Conservation (phyloP, 2,888 invertebrate species). For the Caenorhabditis sp. region DNA sequence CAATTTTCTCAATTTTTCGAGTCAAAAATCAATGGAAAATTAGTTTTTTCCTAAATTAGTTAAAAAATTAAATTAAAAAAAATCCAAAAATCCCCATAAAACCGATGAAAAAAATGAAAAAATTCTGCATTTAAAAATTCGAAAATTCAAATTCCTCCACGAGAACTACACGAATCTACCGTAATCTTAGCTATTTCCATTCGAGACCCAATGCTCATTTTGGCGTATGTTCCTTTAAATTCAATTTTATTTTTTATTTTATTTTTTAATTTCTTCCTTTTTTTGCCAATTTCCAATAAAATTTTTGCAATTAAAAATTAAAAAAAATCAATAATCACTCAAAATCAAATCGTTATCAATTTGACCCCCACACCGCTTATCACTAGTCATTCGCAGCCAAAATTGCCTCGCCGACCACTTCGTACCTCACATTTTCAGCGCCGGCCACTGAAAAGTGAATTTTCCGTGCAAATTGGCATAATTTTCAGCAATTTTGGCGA, state of each 20-base stretch:
- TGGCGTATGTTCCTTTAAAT: constrained; percentile 2
- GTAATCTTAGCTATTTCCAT: constrained; percentile 2
- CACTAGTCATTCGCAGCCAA: constrained; percentile 23
- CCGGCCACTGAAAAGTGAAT: constrained; percentile 34
- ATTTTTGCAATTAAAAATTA: background rate
- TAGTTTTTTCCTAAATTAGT: too few relatives aligned
- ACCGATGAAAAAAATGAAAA: background rate
- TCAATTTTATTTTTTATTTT: background rate
- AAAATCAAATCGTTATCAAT: constrained; percentile 10
- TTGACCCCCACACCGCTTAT: constrained; percentile 29
- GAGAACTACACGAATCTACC: constrained; percentile 20
- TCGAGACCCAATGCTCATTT: background rate
- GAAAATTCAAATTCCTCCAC: constrained; percentile 10
- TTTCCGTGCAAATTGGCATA: background rate
- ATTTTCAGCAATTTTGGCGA: background rate
- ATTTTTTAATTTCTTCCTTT: background rate
- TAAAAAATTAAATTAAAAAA: too few relatives aligned
- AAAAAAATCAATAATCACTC: too few relatives aligned
- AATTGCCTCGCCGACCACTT: constrained; percentile 36
- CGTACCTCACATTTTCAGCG: constrained; percentile 41
- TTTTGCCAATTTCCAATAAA: background rate
- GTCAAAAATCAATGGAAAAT: too few relatives aligned
- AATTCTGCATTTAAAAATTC: background rate
- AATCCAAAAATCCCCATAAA: background rate
- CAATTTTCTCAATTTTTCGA: too few relatives aligned